These are phyloP conservation scores for Heloderma charlesbogerti DNA, from an alignment of 2,113 vertebrate species.

Conservation along the genomic window DNA sequence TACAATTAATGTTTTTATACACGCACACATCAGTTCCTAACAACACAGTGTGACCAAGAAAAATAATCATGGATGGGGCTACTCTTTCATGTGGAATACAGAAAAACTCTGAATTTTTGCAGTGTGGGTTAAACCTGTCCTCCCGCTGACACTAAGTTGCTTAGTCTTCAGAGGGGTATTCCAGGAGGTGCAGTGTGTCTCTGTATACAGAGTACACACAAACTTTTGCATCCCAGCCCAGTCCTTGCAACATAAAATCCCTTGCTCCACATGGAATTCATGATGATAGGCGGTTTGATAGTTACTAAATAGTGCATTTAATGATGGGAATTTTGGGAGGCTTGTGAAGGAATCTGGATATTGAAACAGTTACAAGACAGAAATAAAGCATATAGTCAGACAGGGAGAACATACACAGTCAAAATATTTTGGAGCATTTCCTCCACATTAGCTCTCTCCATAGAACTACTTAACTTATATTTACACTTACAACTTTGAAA, in stretches of 20 bases:
- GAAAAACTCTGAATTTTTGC: slow-evolving; percentile 18
- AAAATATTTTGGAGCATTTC: not conserved
- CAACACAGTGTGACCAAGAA: not conserved
- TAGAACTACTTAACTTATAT: not conserved
- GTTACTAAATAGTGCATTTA: not conserved
- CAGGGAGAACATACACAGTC: not conserved
- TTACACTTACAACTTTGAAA: not conserved
- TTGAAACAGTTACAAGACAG: not conserved
- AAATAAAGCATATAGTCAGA: not conserved
- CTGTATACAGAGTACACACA: not conserved
- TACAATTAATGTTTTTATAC: no score
- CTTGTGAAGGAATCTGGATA: not conserved
- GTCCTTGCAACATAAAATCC: not conserved
- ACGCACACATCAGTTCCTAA: no score
- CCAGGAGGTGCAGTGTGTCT: not conserved
- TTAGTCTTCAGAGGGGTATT: not conserved
- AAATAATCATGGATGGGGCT: not conserved
- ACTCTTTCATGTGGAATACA: not conserved
- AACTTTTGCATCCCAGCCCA: not conserved
- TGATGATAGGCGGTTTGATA: not conserved
- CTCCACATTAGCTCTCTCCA: not conserved
- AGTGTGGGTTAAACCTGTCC: not conserved
- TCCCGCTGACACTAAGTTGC: not conserved
- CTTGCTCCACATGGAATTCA: not conserved
- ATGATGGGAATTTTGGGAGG: not conserved